phyloP scores from a whole-genome alignment of 1,140 invertebrate species.

The Sycophila sp. region DNA sequence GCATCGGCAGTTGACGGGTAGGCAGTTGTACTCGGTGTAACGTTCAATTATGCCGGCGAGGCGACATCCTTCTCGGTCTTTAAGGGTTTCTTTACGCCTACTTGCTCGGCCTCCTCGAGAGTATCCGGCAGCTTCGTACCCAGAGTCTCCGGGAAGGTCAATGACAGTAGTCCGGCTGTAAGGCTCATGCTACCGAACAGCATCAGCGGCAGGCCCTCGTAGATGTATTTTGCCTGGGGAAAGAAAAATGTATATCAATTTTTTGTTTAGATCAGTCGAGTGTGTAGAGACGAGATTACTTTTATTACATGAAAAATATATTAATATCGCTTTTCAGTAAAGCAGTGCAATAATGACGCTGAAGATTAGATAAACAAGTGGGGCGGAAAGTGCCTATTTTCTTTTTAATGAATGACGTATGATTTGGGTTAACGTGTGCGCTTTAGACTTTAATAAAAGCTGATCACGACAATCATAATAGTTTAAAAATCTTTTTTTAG shows the following conservation, averaged over 20 bases:
- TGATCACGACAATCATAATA: no score
- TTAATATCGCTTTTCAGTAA: background rate
- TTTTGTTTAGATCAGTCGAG: background rate
- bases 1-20: background rate
- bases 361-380: no score
- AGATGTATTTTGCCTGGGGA: slow-evolving; percentile 64
- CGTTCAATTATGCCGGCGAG: background rate
- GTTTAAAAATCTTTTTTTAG: no score
- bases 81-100: slow-evolving; percentile 54
- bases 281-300: background rate
- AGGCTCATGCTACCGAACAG: slow-evolving; percentile 75
- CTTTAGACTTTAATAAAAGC: no score
- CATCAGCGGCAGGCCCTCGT: slow-evolving; percentile 70
- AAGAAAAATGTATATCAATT: background rate
- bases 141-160: slow-evolving; percentile 77
- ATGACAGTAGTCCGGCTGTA: slow-evolving; percentile 69
- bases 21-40: background rate
- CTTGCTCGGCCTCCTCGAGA: slow-evolving; percentile 73
- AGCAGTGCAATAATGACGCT: no score
- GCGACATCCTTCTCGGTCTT: background rate
- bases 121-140: slow-evolving; percentile 76
- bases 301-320: background rate
- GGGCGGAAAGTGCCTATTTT: no score
- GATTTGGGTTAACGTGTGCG: no score
- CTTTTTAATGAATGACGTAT: no score